phyloP scores from a whole-genome alignment of 2,113 vertebrate species.

The Laticauda colubrina region DNA sequence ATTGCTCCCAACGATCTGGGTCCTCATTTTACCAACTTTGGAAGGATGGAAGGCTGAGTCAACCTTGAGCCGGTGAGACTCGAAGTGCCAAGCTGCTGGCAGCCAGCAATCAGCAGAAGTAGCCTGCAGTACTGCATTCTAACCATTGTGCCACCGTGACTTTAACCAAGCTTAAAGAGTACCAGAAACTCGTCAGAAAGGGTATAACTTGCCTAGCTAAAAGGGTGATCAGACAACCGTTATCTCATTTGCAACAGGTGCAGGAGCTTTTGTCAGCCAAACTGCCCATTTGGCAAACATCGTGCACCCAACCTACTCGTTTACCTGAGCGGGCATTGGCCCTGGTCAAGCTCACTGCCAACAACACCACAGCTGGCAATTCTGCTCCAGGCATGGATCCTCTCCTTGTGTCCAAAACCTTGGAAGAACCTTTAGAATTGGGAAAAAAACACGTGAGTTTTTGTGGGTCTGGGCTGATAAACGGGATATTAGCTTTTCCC shows the following conservation, averaged over 20 bases:
- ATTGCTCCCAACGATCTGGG: too few species aligned
- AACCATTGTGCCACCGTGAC: too few species aligned
- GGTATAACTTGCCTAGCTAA: background rate
- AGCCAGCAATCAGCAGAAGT: too few species aligned
- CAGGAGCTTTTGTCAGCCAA: constrained; percentile 80
- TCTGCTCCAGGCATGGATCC: constrained; percentile 21
- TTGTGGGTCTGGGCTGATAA: background rate
- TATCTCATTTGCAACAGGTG: constrained; percentile 62
- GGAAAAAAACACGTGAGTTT: constrained; percentile 41
- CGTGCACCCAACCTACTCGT: constrained; percentile 79
- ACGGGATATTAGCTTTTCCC: background rate
- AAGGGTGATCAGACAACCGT: background rate
- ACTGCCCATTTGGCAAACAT: constrained; percentile 79
- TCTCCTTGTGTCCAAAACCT: constrained; percentile 30
- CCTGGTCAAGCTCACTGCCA: constrained; percentile 79
- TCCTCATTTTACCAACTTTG: too few species aligned
- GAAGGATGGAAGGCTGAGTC: too few species aligned
- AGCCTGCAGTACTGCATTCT: too few species aligned
- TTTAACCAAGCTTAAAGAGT: background rate
- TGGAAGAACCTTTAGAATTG: constrained; percentile 40
- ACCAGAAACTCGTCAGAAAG: background rate
- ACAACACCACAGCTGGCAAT: constrained; percentile 44
- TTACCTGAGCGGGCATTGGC: constrained; percentile 81
- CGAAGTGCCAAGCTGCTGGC: too few species aligned
- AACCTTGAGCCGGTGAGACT: too few species aligned